phyloP scores from a whole-genome alignment of 2,113 vertebrate genomes.

The Semicossyphus pulcher region DNA sequence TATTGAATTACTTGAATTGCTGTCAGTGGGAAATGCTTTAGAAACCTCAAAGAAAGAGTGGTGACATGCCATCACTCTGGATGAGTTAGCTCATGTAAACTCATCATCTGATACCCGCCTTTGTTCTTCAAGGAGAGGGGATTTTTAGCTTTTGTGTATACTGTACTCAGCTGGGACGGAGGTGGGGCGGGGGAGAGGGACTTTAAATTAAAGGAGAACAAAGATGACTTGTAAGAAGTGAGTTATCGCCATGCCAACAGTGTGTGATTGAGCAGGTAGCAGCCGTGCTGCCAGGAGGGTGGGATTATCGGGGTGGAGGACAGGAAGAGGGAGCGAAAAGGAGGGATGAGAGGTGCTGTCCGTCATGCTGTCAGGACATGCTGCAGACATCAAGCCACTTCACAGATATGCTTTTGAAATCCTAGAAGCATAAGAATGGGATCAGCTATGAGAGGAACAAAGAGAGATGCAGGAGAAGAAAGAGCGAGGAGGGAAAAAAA shows the following conservation, averaged over 20 bases:
- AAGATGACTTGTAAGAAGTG: conserved; percentile 66
- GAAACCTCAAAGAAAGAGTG: conserved; percentile 44
- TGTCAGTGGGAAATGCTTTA: conserved; percentile 36
- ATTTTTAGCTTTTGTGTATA: conserved; percentile 64
- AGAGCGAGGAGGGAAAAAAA: background rate
- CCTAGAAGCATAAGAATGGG: conserved; percentile 76
- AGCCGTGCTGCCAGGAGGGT: conserved; percentile 23
- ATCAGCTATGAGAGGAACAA: conserved; percentile 65
- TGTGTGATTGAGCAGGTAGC: conserved; percentile 50
- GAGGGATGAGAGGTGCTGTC: conserved; percentile 40
- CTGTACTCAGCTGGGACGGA: conserved; percentile 32
- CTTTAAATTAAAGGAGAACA: conserved; percentile 68
- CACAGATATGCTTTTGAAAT: conserved; percentile 80
- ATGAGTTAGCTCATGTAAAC: conserved; percentile 62
- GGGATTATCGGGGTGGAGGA: conserved; percentile 38
- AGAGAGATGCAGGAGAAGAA: conserved; percentile 30
- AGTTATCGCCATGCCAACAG: conserved; percentile 51
- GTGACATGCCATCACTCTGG: conserved; percentile 44
- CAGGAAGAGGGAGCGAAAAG: conserved; percentile 27
- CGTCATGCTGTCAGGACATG: conserved; percentile 70
- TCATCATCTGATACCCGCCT: conserved; percentile 64
- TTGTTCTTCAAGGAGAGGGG: conserved; percentile 66
- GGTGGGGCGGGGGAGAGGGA: conserved; percentile 5
- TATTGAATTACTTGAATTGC: conserved; percentile 44
- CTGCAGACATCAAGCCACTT: conserved; percentile 72